Evolutionary conservation across 2,888 invertebrate genomes (phyloP), one percentile per base, ranked within the genome.

Genomic region (Melanchra persicariae): DNA sequence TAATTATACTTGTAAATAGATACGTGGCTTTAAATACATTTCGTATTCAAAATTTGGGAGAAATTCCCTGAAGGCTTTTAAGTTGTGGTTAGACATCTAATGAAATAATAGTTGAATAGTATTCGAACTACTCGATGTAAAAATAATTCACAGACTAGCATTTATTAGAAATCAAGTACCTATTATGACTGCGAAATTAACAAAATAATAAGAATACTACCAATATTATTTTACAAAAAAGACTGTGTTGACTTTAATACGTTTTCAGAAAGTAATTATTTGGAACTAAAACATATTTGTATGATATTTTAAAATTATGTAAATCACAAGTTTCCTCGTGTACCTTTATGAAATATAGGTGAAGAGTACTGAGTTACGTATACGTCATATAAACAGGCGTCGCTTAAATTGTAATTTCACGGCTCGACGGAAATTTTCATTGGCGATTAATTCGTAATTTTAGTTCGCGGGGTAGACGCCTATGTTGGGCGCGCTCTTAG

Each of bases 401-500:
- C 90, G 91, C 88, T 92, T 92, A 94, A 93, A 93, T 94, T 94
- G 93, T 94, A 95, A 95, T 95, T 95, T 95, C 95, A 95, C 93
- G 95, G 92, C 88, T 93, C 91, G 93, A 86, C 86, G 92, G 87
- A 92, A 93, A 94, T 93, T 93, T 94, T 94, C 94, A 93, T 94
- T 93, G 93, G 90, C 91, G 93, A 94, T 94, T 94, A 94, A 94
- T 94, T 91, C 91, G 91, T 89, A 91, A 92, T 93, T 93, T 90
- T 88, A 91, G 90, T 90, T 89, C 77, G 85, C 80, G 82, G 85
- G 85, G 85, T 83, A 85, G 80, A 82, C 85, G 86, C 84, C 75
- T 57, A 62, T 85, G 79, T 88, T 87, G 86, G 73, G 84, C 86
- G 84, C 64, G 73, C 81, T 84, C 83, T 76, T 85, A 87, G 85